phyloP scores from a whole-genome alignment of 2,797 vertebrate genomes.

The Cyclura pinguis region DNA sequence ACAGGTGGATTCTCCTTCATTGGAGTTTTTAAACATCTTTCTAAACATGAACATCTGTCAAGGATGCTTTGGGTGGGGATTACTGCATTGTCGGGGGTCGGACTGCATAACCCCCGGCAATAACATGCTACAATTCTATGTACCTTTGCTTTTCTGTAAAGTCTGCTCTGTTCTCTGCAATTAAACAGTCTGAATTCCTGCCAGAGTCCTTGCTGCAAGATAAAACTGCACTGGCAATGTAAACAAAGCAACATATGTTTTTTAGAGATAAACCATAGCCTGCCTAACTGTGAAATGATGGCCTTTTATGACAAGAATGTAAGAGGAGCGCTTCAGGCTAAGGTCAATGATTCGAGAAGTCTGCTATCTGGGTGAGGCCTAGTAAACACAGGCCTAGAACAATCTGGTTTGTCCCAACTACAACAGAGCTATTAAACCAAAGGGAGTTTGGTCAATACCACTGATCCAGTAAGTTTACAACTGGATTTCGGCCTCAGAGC shows the following conservation, averaged over 20 bases:
- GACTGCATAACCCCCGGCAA: background rate
- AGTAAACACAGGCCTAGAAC: background rate
- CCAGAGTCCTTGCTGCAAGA: background rate
- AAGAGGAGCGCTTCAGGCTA: background rate
- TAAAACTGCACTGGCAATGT: background rate
- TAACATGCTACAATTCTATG: background rate
- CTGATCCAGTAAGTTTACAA: too few relatives aligned
- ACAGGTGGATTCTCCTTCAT: too few relatives aligned
- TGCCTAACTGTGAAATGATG: background rate
- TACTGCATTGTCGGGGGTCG: too few relatives aligned
- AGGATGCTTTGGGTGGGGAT: too few relatives aligned
- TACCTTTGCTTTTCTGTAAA: background rate
- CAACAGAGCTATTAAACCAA: too few relatives aligned
- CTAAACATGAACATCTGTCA: too few relatives aligned
- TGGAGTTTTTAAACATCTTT: too few relatives aligned
- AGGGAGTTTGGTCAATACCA: too few relatives aligned
- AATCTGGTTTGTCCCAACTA: too few relatives aligned
- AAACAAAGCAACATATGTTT: background rate
- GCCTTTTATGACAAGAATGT: background rate
- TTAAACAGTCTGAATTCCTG: background rate
- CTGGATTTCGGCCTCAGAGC: too few relatives aligned
- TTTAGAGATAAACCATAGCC: background rate
- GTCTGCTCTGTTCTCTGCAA: background rate
- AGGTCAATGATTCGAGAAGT: background rate
- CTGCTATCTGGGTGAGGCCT: background rate